A percentile compares a stretch with the other conserved stretches of the same genome.
Conservation (phyloP, 2,888 invertebrate genomes). For the Phymatocera aterrima region DNA sequence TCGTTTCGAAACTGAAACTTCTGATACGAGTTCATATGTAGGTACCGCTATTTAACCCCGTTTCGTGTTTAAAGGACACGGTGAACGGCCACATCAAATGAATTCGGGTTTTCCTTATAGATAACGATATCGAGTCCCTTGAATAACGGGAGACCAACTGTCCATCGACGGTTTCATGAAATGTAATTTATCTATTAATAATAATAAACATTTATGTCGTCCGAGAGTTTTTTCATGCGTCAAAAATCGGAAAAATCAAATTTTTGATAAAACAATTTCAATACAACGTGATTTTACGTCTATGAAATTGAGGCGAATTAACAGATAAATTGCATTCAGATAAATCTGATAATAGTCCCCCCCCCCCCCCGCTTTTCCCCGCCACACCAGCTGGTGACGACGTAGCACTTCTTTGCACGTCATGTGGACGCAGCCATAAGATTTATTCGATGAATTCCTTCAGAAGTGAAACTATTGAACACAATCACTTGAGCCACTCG, state of each 20-base stretch:
- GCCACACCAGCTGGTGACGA: slow-evolving; percentile 5
- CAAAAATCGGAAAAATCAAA: not conserved
- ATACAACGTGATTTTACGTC: not conserved
- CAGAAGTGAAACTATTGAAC: not conserved
- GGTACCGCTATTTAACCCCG: slow-evolving; percentile 37
- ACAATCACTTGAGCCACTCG: not conserved
- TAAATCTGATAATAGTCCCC: slow-evolving; percentile 27
- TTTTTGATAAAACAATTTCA: not conserved
- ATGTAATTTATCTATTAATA: not conserved
- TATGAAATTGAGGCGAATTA: slow-evolving; percentile 23
- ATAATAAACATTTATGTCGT: not conserved
- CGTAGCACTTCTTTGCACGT: slow-evolving; percentile 29
- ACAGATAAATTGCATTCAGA: slow-evolving; percentile 29
- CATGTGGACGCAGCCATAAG: slow-evolving; percentile 23
- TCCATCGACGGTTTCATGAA: not conserved
- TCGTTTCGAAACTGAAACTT: slow-evolving; percentile 24
- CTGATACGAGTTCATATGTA: slow-evolving; percentile 13
- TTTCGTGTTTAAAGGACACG: not conserved
- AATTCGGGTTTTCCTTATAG: not conserved
- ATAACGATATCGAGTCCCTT: not conserved
- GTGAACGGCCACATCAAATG: not conserved
- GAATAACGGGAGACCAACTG: not conserved
- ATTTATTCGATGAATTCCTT: slow-evolving; percentile 16
- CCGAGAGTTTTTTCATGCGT: not conserved
- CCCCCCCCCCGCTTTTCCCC: not conserved